Evolutionary conservation across 2,797 vertebrate genomes (phyloP), one percentile per base, ranked within the genome.

Genomic region (Malurus leucopterus): DNA sequence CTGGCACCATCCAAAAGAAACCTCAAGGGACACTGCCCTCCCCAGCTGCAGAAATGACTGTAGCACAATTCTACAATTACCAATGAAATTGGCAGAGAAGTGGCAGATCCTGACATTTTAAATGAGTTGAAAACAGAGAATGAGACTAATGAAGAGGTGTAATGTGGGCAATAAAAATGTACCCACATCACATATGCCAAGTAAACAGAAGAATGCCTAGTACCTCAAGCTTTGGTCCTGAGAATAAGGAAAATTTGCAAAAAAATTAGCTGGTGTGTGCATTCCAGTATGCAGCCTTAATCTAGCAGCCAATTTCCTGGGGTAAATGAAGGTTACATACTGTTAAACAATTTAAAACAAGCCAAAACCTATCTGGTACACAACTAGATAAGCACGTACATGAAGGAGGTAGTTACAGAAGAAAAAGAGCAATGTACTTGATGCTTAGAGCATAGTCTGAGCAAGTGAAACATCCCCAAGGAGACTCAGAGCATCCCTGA

Each of bases 101-200:
- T 88, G 65, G 70, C 90, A 94, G 92, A 95, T 91, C 75, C 88
- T 96, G 95, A 96, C 93, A 95, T 94, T 96, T 96, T 17, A 84
- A 83, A 69, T 50, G 32, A 72, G 58, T 79, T 67, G 70, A 92
- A 94, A 95, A 93, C 86, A 93, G 51, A 95, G 58, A 89, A 76
- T 79, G n/a, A 91, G 62, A 87, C 46, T 92, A 93, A 89, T 55
- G 76, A 93, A 90, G 93, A 88, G 90, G 93, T 91, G 91, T 91
- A 84, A 90, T 85, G 92, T 91, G 86, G 90, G 93, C 94, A 93
- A 86, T 67, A 88, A 91, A 89, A 91, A 89, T 34, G 80, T 95
- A 93, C 94, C 90, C 93, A 94, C 93, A 90, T 44, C 80, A 90
- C 94, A 95, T 93, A 94, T 94, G 90, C 88, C 84, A 90, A 92